A percentile compares a stretch with the other conserved stretches of the same genome.
These are phyloP conservation scores for Drosophila gaucha DNA, from an alignment of 2,888 invertebrate species.

Conservation along the genomic window DNA sequence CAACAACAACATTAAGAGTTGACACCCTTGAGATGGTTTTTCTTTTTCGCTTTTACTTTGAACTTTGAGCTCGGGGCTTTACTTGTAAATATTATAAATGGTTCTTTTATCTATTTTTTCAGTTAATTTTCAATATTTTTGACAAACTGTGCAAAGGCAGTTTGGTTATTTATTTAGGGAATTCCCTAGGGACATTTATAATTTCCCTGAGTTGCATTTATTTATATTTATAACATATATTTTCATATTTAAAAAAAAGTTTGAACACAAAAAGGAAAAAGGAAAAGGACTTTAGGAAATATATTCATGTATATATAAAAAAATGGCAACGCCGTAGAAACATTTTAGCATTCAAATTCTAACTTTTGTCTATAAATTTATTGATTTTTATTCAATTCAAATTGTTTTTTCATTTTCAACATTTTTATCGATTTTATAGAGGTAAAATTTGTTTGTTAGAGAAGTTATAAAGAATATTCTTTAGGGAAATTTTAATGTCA, in stretches of 20 bases:
- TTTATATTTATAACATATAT: neutral
- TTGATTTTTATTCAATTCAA: neutral
- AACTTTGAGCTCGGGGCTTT: neutral
- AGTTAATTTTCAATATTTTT: neutral
- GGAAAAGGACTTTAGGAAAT: too few relatives aligned
- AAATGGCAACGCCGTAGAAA: neutral
- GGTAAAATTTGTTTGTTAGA: neutral
- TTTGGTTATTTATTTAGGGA: neutral
- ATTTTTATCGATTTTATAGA: neutral
- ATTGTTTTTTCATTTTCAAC: neutral
- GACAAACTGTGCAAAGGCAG: neutral
- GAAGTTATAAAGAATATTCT: neutral
- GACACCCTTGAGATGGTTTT: constrained; percentile 38
- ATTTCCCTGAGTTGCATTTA: neutral
- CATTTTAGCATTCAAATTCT: neutral
- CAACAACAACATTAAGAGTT: constrained; percentile 23
- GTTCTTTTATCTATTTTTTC: neutral
- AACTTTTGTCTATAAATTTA: neutral
- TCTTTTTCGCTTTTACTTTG: constrained; percentile 31
- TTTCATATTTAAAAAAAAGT: too few relatives aligned
- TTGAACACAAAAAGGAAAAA: too few relatives aligned
- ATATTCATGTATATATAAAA: too few relatives aligned
- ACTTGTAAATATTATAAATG: neutral
- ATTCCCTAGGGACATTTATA: neutral
- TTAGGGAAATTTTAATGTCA: neutral